phyloP scores from a whole-genome alignment of 1,140 invertebrate genomes.

The Listronotus bonariensis region DNA sequence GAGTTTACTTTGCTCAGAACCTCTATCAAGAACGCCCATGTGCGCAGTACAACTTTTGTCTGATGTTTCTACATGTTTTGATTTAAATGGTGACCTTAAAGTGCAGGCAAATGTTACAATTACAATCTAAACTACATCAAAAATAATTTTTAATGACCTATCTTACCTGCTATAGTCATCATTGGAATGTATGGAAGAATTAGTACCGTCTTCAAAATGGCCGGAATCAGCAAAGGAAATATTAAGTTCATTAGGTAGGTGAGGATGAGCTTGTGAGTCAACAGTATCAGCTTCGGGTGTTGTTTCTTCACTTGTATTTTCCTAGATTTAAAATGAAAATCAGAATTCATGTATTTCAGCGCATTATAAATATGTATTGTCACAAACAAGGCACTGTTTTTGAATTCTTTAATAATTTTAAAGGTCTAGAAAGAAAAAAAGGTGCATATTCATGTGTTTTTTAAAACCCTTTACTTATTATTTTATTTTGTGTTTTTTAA shows the following conservation, averaged over 20 bases:
- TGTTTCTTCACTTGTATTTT: conserved; percentile 40
- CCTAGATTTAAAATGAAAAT: conserved; percentile 15
- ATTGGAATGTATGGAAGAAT: conserved; percentile 69
- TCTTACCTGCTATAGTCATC: conserved; percentile 53
- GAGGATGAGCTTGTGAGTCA: conserved; percentile 37
- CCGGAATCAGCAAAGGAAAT: conserved; percentile 81
- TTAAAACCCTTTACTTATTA: no score
- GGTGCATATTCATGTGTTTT: no score
- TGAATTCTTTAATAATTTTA: no score
- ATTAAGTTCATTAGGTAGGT: conserved; percentile 63
- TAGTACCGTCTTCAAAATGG: conserved; percentile 73
- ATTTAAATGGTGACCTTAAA: conserved; percentile 39
- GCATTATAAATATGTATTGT: no score
- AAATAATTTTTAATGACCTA: background rate
- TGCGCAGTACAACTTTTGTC: conserved; percentile 61
- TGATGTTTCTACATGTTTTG: conserved; percentile 57
- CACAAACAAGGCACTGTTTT: no score
- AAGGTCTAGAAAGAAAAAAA: no score
- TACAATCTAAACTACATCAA: conserved; percentile 1
- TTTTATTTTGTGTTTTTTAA: no score
- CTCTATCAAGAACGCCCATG: conserved; percentile 55
- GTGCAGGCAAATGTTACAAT: background rate
- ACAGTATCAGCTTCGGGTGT: conserved; percentile 26
- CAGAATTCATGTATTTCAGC: no score
- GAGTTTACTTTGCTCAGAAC: conserved; percentile 67